A percentile compares a stretch with the other conserved stretches of the same genome.
Evolutionary conservation across 2,888 invertebrate species (phyloP).

Genomic region (Netelia melanura): DNA sequence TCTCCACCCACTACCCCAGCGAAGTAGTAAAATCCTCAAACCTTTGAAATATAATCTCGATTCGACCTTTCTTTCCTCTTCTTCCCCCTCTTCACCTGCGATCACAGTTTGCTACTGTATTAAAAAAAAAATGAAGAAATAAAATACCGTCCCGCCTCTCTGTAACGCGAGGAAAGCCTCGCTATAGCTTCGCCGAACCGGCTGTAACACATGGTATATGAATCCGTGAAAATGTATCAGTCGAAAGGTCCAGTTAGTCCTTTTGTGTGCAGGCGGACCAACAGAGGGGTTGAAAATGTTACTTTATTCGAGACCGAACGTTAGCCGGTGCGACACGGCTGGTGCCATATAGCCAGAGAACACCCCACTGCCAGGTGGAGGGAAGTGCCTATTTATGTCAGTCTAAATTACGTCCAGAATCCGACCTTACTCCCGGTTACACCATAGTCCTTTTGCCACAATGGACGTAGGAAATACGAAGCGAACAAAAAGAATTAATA

Average conservation of each 20-base stretch:
- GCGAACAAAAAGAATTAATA: neutral
- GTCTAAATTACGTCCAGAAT: constrained; percentile 48
- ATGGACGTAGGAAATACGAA: neutral
- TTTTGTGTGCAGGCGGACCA: constrained; percentile 1
- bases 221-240: constrained; percentile 51
- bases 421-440: neutral
- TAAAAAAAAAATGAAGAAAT: constrained; percentile 47
- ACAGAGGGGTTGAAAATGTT: constrained; percentile 53
- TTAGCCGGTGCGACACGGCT: constrained; percentile 49
- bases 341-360: constrained; percentile 10
- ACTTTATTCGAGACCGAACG: constrained; percentile 53
- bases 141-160: constrained; percentile 14
- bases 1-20: neutral
- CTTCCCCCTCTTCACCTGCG: neutral
- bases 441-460: constrained; percentile 10
- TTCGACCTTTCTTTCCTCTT: constrained; percentile 27
- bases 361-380: constrained; percentile 52
- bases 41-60: constrained; percentile 63
- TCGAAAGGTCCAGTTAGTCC: constrained; percentile 37
- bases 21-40: constrained; percentile 57
- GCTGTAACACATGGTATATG: constrained; percentile 19
- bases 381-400: constrained; percentile 56
- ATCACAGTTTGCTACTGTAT: constrained; percentile 47
- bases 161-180: constrained; percentile 45
- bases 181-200: constrained; percentile 43